Conservation (phyloP, 1,140 invertebrate genomes). For the Epicauta chinensis region DNA sequence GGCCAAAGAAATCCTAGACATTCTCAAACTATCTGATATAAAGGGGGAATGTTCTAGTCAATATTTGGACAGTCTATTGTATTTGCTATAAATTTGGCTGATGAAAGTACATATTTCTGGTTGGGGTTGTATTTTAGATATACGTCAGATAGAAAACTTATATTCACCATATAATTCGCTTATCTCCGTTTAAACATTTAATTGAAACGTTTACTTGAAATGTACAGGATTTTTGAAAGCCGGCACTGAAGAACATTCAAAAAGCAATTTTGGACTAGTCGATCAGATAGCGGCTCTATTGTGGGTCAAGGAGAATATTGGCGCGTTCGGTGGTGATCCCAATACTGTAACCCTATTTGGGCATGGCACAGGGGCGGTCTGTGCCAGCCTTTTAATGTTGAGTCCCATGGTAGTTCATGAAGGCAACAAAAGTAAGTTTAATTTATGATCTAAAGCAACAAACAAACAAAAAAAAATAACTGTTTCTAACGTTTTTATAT, state of each 20-base stretch:
- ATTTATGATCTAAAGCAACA: not conserved
- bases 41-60: too few relatives aligned
- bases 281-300: slow-evolving; percentile 83
- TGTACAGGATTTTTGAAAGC: slow-evolving; percentile 72
- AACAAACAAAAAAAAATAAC: not conserved
- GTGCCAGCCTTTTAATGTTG: slow-evolving; percentile 81
- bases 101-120: too few relatives aligned
- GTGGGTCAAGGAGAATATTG: slow-evolving; percentile 83
- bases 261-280: slow-evolving; percentile 81
- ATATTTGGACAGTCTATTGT: too few relatives aligned
- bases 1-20: not conserved
- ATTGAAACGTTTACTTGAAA: too few relatives aligned
- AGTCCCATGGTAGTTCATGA: slow-evolving; percentile 59
- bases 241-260: slow-evolving; percentile 59
- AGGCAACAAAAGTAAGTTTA: slow-evolving; percentile 25
- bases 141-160: too few relatives aligned
- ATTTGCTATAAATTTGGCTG: too few relatives aligned
- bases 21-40: too few relatives aligned
- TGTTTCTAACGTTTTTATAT: too few relatives aligned
- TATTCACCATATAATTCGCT: too few relatives aligned
- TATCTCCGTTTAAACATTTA: too few relatives aligned
- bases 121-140: too few relatives aligned
- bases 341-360: slow-evolving; percentile 82
- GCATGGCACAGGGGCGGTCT: slow-evolving; percentile 89
- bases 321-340: slow-evolving; percentile 80